Evolutionary conservation across 1,140 invertebrate genomes (phyloP).

Genomic region (Ruditapes philippinarum): DNA sequence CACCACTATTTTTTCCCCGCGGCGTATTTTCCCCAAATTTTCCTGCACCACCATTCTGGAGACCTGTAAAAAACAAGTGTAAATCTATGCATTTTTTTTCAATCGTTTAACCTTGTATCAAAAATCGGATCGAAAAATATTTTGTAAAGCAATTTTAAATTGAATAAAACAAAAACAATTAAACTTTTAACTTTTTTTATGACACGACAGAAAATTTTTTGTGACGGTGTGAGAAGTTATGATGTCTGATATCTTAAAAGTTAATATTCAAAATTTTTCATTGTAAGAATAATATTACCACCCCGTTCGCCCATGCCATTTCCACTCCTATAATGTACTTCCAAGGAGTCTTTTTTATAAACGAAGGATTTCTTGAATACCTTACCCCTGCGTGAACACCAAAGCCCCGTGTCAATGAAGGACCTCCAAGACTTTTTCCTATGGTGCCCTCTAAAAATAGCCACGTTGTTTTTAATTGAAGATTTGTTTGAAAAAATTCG

Average conservation of each 20-base stretch:
- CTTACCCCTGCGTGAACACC: background rate
- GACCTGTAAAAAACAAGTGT: background rate
- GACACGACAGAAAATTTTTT: too few relatives aligned
- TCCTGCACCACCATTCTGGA: conserved; percentile 56
- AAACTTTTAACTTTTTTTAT: too few relatives aligned
- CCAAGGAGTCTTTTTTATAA: conserved; percentile 17
- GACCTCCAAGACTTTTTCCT: background rate
- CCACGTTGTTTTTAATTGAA: conserved; percentile 10
- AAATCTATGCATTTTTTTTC: too few relatives aligned
- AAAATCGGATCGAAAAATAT: background rate
- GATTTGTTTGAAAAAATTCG: conserved; percentile 44
- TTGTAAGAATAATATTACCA: too few relatives aligned
- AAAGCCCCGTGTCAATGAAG: background rate
- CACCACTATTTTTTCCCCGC: conserved; percentile 36
- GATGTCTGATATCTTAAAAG: too few relatives aligned
- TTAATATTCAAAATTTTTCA: too few relatives aligned
- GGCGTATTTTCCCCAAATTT: conserved; percentile 28
- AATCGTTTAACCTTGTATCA: too few relatives aligned
- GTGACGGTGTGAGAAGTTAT: too few relatives aligned
- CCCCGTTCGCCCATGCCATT: conserved; percentile 55
- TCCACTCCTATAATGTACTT: conserved; percentile 45
- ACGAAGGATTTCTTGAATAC: conserved; percentile 19
- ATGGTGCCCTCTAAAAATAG: background rate
- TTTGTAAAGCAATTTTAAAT: too few relatives aligned
- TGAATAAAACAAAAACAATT: too few relatives aligned